These are phyloP conservation scores for Nomada lathburiana DNA, from an alignment of 2,888 invertebrate genomes.

Conservation along the genomic window DNA sequence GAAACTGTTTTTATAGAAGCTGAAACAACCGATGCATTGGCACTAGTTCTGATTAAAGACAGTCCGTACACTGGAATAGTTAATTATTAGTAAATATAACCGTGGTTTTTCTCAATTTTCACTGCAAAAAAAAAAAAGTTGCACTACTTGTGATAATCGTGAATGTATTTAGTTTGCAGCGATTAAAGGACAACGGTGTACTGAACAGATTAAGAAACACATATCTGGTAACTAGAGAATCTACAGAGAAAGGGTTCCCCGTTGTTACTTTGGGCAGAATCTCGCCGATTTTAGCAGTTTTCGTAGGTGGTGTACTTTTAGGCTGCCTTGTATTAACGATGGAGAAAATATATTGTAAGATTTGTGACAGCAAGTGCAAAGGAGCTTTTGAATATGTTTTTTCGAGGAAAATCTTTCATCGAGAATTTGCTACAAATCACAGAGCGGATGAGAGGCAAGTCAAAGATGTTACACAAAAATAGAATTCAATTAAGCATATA, in stretches of 20 bases:
- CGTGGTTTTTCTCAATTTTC: neutral
- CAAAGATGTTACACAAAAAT: neutral
- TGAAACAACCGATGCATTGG: slow-evolving; percentile 71
- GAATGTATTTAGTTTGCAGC: slow-evolving; percentile 68
- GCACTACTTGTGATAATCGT: too few species aligned
- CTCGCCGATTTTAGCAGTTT: slow-evolving; percentile 70
- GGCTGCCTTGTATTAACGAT: slow-evolving; percentile 63
- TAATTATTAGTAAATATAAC: slow-evolving; percentile 69
- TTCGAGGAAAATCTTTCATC: neutral
- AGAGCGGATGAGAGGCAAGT: neutral
- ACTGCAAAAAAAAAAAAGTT: too few species aligned
- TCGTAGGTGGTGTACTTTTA: slow-evolving; percentile 65
- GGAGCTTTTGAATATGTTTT: neutral
- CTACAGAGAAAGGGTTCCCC: neutral
- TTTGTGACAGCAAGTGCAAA: neutral
- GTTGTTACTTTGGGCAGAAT: slow-evolving; percentile 66
- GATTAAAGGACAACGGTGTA: slow-evolving; percentile 73
- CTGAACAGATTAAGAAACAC: slow-evolving; percentile 65
- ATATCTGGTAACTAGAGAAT: slow-evolving; percentile 26
- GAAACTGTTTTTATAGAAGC: slow-evolving; percentile 68
- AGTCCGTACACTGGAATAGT: slow-evolving; percentile 74
- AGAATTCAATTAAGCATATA: neutral
- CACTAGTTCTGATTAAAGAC: slow-evolving; percentile 67
- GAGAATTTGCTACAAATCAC: neutral
- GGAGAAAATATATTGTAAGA: slow-evolving; percentile 59